Conservation (phyloP, 2,888 invertebrate genomes). For the Metellina segmentata region DNA sequence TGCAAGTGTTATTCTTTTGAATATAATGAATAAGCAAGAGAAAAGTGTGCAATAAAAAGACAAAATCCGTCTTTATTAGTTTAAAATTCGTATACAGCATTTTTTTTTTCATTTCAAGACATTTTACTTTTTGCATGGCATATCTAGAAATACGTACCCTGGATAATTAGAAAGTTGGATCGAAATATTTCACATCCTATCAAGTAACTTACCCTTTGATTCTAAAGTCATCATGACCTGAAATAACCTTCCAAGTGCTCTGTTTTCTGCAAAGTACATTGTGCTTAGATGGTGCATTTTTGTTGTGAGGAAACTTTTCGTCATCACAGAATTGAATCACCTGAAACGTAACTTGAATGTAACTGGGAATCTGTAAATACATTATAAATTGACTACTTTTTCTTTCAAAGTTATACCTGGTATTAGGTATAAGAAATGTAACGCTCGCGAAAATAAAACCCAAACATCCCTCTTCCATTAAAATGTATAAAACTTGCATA, state of each 20-base stretch:
- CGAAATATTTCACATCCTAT: neutral
- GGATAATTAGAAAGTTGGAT: neutral
- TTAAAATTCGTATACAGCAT: slow-evolving; percentile 8
- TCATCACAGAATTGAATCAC: slow-evolving; percentile 69
- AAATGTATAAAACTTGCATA: too few species aligned
- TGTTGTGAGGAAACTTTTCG: slow-evolving; percentile 79
- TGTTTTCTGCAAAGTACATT: slow-evolving; percentile 80
- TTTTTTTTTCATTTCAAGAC: neutral
- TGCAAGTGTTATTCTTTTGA: neutral
- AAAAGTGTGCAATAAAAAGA: too few species aligned
- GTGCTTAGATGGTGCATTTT: slow-evolving; percentile 80
- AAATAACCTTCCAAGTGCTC: slow-evolving; percentile 80
- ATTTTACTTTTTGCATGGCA: neutral
- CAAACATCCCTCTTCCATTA: too few species aligned
- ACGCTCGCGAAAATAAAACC: too few species aligned
- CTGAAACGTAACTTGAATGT: neutral
- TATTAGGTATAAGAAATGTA: too few species aligned
- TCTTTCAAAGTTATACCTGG: too few species aligned
- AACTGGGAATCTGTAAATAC: too few species aligned
- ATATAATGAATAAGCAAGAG: too few species aligned
- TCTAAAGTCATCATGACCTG: slow-evolving; percentile 76
- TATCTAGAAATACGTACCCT: neutral
- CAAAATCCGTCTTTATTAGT: neutral
- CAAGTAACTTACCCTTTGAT: slow-evolving; percentile 42
- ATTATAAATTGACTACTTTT: too few species aligned